These are phyloP conservation scores for Trichoplusia ni DNA, from an alignment of 1,140 invertebrate species.

Conservation along the genomic window DNA sequence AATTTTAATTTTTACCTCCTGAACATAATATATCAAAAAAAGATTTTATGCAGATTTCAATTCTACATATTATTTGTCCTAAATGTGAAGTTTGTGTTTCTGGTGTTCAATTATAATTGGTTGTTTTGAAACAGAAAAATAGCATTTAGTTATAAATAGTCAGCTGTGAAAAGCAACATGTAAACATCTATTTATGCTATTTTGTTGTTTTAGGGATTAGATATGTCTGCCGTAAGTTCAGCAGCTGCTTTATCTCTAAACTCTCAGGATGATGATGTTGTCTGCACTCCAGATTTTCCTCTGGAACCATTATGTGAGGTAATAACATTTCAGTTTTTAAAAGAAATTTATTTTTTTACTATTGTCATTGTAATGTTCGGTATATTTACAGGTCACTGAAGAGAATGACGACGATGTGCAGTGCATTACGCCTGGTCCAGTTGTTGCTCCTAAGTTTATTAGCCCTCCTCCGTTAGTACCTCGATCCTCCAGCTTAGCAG, in stretches of 20 bases:
- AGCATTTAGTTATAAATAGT: too few species aligned
- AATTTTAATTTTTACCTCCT: too few species aligned
- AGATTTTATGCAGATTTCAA: too few species aligned
- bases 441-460: conserved; percentile 37
- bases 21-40: too few species aligned
- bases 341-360: not conserved
- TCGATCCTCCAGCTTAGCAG: conserved; percentile 33
- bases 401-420: conserved; percentile 77
- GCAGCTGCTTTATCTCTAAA: conserved; percentile 46
- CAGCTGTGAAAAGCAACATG: too few species aligned
- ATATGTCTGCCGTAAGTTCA: conserved; percentile 71
- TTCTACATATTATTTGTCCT: too few species aligned
- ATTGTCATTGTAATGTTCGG: not conserved
- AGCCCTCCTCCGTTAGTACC: conserved; percentile 44
- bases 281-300: conserved; percentile 79
- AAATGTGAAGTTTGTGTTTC: not conserved
- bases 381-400: conserved; percentile 63
- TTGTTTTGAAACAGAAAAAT: too few species aligned
- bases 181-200: not conserved
- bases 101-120: too few species aligned
- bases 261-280: conserved; percentile 67
- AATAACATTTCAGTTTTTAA: too few species aligned
- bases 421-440: conserved; percentile 71
- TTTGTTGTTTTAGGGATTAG: conserved; percentile 40
- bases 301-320: conserved; percentile 76